These are phyloP conservation scores for Asarcornis scutulata DNA, from an alignment of 2,113 vertebrate species.

Conservation along the genomic window DNA sequence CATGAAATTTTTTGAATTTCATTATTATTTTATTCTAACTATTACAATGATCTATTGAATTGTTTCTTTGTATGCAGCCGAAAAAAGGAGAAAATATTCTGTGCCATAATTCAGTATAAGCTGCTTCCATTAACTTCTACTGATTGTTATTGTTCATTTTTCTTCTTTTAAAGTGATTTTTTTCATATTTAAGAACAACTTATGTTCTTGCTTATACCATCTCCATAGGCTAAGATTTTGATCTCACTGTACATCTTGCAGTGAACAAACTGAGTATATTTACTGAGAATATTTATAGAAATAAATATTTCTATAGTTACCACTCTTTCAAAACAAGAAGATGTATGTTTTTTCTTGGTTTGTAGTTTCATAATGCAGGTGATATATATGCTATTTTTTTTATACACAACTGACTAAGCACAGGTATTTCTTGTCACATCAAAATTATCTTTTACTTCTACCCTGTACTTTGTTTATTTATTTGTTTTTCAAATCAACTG, in stretches of 20 bases:
- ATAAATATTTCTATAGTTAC: neutral
- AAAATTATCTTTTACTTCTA: neutral
- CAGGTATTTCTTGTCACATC: neutral
- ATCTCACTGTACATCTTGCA: neutral
- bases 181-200: neutral
- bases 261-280: neutral
- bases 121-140: neutral
- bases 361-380: neutral
- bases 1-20: neutral
- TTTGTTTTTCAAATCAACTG: conserved; percentile 48
- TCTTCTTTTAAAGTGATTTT: neutral
- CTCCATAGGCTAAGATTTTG: neutral
- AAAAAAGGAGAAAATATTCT: too few species aligned
- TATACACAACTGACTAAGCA: neutral
- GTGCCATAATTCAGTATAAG: neutral
- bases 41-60: neutral
- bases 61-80: neutral
- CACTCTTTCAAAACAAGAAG: neutral
- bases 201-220: neutral
- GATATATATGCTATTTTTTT: neutral
- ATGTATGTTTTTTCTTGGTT: neutral
- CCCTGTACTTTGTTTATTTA: conserved; percentile 63
- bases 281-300: neutral
- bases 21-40: neutral
- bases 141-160: neutral